A percentile compares a stretch with the other conserved stretches of the same genome.
Conservation (phyloP, 2,113 vertebrate genomes). For the Mesitornis unicolor region DNA sequence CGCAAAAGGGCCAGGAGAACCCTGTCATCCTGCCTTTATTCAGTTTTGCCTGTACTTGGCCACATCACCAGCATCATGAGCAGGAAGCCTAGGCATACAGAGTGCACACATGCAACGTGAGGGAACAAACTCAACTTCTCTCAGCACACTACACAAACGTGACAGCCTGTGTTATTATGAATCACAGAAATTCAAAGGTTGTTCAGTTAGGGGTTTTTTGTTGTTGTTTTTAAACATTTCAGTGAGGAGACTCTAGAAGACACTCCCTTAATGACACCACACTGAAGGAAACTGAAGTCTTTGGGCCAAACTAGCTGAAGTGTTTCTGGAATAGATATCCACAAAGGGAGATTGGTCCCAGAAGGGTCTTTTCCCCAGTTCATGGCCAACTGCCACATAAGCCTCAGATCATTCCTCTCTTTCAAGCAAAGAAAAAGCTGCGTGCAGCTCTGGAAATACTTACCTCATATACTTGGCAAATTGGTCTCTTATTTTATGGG, state of each 20-base stretch:
- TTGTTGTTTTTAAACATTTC: neutral
- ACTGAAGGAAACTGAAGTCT: neutral
- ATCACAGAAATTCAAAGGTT: neutral
- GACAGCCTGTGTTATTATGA: neutral
- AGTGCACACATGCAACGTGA: neutral
- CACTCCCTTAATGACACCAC: neutral
- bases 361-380: conserved; percentile 36
- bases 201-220: neutral
- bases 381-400: conserved; percentile 10
- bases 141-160: neutral
- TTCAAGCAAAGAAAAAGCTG: conserved; percentile 57
- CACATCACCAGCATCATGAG: neutral
- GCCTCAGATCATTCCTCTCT: neutral
- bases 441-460: conserved; percentile 73
- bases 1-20: neutral
- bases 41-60: neutral
- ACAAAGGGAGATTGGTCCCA: conserved; percentile 16
- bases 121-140: neutral
- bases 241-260: neutral
- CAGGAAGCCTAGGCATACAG: neutral
- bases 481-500: conserved; percentile 79
- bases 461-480: conserved; percentile 74
- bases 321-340: conserved; percentile 2
- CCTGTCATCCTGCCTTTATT: neutral
- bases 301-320: neutral